Evolutionary conservation across 2,888 invertebrate species (phyloP).

Genomic region (Cerceris ruficornis): DNA sequence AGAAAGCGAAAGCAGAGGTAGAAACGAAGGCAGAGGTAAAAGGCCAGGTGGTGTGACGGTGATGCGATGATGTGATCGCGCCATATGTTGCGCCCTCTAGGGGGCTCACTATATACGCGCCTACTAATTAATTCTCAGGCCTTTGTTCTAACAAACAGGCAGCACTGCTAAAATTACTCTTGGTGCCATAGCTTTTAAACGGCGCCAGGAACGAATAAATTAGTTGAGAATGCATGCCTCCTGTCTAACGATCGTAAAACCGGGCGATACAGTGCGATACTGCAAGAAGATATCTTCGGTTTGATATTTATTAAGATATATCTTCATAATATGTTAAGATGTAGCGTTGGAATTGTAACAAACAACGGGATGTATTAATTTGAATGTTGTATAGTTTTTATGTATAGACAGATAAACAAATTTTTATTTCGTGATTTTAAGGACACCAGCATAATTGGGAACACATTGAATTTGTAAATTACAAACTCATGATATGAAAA

Average conservation of each 20-base stretch:
- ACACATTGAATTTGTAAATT: too few relatives aligned
- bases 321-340: too few relatives aligned
- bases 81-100: conserved; percentile 78
- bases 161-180: conserved; percentile 67
- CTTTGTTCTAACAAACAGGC: conserved; percentile 78
- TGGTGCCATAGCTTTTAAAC: conserved; percentile 41
- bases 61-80: conserved; percentile 79
- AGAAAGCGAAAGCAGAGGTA: conserved; percentile 14
- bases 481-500: too few relatives aligned
- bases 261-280: background rate
- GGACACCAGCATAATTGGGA: too few relatives aligned
- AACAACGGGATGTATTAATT: too few relatives aligned
- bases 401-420: too few relatives aligned
- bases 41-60: conserved; percentile 75
- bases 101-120: conserved; percentile 70
- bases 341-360: too few relatives aligned
- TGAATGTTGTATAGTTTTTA: too few relatives aligned
- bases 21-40: conserved; percentile 40
- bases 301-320: too few relatives aligned
- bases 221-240: conserved; percentile 27
- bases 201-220: conserved; percentile 30
- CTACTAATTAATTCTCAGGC: conserved; percentile 79
- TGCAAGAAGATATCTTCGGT: background rate
- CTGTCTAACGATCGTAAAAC: background rate
- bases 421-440: too few relatives aligned